Evolutionary conservation across 2,888 invertebrate species (phyloP), one percentile per base, ranked within the genome.

Genomic region (Kryphioiulus occultus): DNA sequence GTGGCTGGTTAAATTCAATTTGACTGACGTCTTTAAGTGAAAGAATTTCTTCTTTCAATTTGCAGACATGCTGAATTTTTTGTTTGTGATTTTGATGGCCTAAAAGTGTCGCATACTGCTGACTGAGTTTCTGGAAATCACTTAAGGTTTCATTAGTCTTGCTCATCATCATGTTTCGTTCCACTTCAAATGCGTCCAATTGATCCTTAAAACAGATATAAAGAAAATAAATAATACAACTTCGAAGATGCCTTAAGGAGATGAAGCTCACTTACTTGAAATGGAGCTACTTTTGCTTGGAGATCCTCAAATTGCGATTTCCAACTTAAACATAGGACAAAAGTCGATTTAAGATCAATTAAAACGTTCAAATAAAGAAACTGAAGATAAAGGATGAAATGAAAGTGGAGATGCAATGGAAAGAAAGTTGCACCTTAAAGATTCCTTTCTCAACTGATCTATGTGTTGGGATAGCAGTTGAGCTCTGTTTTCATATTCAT

Each of bases 51-150:
- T 92, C 91, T 89, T 92, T 92, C 78, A 93, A 89, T 89, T 92
- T 92, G 47, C 91, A 90, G 22, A 92, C 90, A 90, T 95, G 94
- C 88, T 94, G 94, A 86, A 94, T 94, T 91, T 94, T 94, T 91
- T 95, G 95, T 89, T 93, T 94, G 89, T 94, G 93, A 91, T 95
- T 95, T 89, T 94, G 94, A 90, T 95, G 94, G 0, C 94, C 94
- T n/a, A 95, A 91, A 86, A 94, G 91, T 88, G 93, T 93, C 1
- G 94, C 94, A 90, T 94, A 94, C 89, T 94, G 94, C 85, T 92
- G 91, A 19, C 93, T 92, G 86, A 94, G 91, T 88, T 93, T 93
- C n/a, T 85, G 47, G 30, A 87, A 85, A 19, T 53, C 83, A 26
- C 39, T 85, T 26, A 30, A 53, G 19, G 85, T 53, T 39, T 87